A percentile compares a stretch with the other conserved stretches of the same genome.
phyloP scores from a whole-genome alignment of 2,113 vertebrate genomes.

The Rhabdomys dilectus region DNA sequence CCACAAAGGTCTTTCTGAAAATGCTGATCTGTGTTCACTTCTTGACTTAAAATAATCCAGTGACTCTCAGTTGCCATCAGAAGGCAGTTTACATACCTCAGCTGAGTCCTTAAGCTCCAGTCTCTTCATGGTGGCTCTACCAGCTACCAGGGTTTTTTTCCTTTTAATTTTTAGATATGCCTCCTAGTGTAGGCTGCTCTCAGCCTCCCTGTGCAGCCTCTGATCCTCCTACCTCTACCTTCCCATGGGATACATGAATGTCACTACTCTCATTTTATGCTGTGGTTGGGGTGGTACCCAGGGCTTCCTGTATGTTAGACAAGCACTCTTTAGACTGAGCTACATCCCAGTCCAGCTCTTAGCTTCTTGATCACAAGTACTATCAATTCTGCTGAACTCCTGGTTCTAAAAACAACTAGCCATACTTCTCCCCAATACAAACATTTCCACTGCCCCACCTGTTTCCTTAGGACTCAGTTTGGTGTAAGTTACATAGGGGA shows the following conservation, averaged over 20 bases:
- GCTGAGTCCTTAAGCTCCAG: background rate
- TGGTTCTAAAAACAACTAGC: background rate
- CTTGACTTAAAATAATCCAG: background rate
- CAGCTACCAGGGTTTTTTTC: background rate
- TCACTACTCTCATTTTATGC: background rate
- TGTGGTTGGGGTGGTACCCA: background rate
- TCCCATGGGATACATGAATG: background rate
- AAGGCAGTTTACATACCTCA: background rate
- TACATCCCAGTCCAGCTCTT: background rate
- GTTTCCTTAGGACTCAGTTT: background rate
- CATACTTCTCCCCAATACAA: background rate
- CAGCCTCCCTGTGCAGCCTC: background rate
- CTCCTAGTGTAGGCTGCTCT: background rate
- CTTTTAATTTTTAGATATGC: background rate
- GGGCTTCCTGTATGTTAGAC: background rate
- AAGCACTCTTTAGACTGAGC: background rate
- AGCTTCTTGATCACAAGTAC: background rate
- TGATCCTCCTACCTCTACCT: background rate
- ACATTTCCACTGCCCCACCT: background rate
- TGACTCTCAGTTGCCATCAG: background rate
- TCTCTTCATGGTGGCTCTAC: background rate
- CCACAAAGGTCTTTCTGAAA: background rate
- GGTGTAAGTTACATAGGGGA: background rate
- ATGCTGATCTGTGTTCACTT: background rate
- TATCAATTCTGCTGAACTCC: background rate